Base-by-base conservation (phyloP, 1,140 invertebrate species). In the Palaemon carinicauda region DNA sequence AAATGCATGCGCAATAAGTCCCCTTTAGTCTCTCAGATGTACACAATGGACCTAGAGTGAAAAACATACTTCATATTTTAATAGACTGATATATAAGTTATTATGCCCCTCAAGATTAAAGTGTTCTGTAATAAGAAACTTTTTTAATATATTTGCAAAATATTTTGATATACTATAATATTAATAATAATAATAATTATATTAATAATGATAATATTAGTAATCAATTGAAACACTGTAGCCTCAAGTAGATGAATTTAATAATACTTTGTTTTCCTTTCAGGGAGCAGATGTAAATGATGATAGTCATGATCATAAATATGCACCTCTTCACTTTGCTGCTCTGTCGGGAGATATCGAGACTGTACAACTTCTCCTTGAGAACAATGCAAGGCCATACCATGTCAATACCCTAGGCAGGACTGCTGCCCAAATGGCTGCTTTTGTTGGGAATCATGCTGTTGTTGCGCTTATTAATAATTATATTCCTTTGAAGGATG, bases 241-340 rank as follows among this genome's bases (percentile, higher is more conserved):
- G 3, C 3, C 33, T 10, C 4, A 73, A n/a, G 3, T 41, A 17
- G 4, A 41, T 77, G 15, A 19, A 27, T 50, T 17, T 52, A n/a
- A 50, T 77, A n/a, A 14, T 52, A 41, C 15, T 15, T 31, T 31
- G 19, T 41, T n/a, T 77, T 53, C 86, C 51, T 84, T 80, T 19
- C 75, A 98, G 95, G 98, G 98, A 17, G 97, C 97, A 24, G 95
- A 99, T 93, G 96, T 98, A 0, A 98, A 98, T 92, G 94, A 94
- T 17, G 96, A 96, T 89, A 94, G 96, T 90, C 98, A 99, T 91
- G 95, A 97, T 87, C 95, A 98, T 90, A 95, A 95, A 24, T 99
- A 99, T 90, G 97, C 97, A 27, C 95, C 98, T 9, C 92, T 99
- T 21, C 99, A 99, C 93, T 99, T 99, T 93, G 98, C 97, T 56